Evolutionary conservation across 2,797 vertebrate species (phyloP).

Genomic region (Amblyraja radiata): DNA sequence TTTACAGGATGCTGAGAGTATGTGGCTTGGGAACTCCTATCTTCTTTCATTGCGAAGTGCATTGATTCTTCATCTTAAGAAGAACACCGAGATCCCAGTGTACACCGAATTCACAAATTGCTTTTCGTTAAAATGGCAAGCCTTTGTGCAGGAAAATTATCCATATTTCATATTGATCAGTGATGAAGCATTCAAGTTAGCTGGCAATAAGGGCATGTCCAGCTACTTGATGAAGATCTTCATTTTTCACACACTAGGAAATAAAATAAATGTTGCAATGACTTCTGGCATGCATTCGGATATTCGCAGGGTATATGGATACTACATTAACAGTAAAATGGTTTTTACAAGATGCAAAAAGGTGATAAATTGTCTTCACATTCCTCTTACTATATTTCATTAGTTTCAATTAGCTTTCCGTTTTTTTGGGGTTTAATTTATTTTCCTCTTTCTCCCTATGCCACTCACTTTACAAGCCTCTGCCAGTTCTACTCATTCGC

Average conservation of each 20-base stretch:
- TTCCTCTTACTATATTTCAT: background rate
- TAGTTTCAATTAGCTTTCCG: background rate
- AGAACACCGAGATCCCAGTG: constrained; percentile 14
- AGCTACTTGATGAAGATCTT: constrained; percentile 22
- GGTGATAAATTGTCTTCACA: background rate
- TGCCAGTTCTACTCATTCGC: too few relatives aligned
- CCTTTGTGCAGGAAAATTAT: constrained; percentile 16
- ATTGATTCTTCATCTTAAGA: constrained; percentile 31
- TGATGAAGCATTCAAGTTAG: background rate
- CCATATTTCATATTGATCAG: constrained; percentile 35
- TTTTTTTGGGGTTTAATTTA: background rate
- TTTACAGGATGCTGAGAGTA: constrained; percentile 31
- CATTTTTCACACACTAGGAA: constrained; percentile 23
- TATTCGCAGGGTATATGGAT: constrained; percentile 33
- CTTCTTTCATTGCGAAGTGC: constrained; percentile 19
- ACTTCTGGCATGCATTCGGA: constrained; percentile 23
- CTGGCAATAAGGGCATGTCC: background rate
- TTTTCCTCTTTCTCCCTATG: background rate
- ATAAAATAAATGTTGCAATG: constrained; percentile 33
- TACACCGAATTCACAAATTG: background rate
- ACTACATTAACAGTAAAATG: constrained; percentile 17
- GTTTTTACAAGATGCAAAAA: background rate
- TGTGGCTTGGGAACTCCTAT: constrained; percentile 21
- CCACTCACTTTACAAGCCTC: background rate
- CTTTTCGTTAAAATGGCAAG: constrained; percentile 31